These are phyloP conservation scores for Pachymerium ferrugineum DNA, from an alignment of 2,888 invertebrate species.

Conservation along the genomic window DNA sequence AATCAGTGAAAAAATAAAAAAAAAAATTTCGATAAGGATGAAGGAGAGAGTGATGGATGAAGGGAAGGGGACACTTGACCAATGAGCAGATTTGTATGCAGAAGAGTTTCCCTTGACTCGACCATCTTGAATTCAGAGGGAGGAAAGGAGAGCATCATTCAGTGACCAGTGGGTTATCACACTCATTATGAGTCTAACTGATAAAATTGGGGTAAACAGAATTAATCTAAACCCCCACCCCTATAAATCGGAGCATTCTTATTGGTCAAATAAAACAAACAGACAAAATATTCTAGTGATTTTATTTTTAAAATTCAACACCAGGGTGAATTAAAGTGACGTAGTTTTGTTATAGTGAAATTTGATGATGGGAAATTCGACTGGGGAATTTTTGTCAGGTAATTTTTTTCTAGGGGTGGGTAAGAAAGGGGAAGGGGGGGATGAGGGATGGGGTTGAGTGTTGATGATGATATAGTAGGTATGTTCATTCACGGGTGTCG, in stretches of 20 bases:
- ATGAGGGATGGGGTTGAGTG: not conserved
- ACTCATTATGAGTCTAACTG: not conserved
- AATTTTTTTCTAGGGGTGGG: too few species aligned
- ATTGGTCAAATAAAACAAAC: too few species aligned
- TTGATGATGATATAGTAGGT: not conserved
- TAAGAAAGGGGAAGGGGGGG: not conserved
- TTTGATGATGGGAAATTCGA: too few species aligned
- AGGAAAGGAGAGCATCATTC: constrained; percentile 3
- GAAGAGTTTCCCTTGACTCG: constrained; percentile 21
- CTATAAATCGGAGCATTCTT: too few species aligned
- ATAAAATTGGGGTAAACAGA: not conserved
- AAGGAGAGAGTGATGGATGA: constrained; percentile 2
- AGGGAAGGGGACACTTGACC: constrained; percentile 18
- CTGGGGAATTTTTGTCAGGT: too few species aligned
- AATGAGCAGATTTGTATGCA: constrained; percentile 21
- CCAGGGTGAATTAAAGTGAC: too few species aligned
- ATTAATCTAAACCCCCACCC: not conserved
- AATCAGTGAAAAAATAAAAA: not conserved
- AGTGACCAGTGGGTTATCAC: constrained; percentile 18
- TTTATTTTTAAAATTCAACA: too few species aligned
- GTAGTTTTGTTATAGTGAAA: too few species aligned
- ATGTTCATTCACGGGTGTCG: not conserved
- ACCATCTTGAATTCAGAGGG: not conserved
- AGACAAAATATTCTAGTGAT: too few species aligned
- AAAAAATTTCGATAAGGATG: not conserved